Conservation (phyloP, 2,797 vertebrate genomes). For the Xerus rutilus region DNA sequence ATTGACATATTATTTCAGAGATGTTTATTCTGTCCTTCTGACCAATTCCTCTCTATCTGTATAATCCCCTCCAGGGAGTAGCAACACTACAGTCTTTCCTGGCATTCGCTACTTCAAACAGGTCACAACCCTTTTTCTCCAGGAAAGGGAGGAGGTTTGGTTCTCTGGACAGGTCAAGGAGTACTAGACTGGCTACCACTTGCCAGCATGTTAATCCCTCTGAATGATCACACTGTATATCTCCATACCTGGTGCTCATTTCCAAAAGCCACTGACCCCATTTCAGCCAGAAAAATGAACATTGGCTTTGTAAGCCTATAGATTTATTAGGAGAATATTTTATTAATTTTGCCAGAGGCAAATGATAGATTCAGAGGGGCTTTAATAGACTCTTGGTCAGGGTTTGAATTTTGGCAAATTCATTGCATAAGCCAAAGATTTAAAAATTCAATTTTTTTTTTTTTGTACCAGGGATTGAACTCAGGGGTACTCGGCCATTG, state of each 20-base stretch:
- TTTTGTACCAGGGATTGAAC: too few relatives aligned
- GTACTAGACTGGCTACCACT: background rate
- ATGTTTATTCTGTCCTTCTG: background rate
- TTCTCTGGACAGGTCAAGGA: background rate
- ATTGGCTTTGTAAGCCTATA: background rate
- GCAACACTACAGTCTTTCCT: background rate
- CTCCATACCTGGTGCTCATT: background rate
- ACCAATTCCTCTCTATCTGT: background rate
- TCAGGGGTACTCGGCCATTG: too few relatives aligned
- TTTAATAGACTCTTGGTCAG: background rate
- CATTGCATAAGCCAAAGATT: background rate
- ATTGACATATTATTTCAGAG: background rate
- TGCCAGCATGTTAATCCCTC: background rate
- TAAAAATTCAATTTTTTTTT: background rate
- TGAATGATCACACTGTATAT: fast-evolving
- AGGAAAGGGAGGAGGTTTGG: background rate
- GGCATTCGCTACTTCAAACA: background rate
- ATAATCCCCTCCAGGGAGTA: background rate
- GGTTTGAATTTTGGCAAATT: conserved; percentile 39
- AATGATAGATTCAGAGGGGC: background rate
- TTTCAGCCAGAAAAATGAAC: background rate
- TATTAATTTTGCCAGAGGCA: conserved; percentile 31
- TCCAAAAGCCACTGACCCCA: background rate
- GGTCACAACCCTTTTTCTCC: background rate
- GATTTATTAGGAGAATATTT: background rate